A percentile compares a stretch with the other conserved stretches of the same genome.
Conservation (phyloP, 2,113 vertebrate genomes). For the Brachypteracias leptosomus region DNA sequence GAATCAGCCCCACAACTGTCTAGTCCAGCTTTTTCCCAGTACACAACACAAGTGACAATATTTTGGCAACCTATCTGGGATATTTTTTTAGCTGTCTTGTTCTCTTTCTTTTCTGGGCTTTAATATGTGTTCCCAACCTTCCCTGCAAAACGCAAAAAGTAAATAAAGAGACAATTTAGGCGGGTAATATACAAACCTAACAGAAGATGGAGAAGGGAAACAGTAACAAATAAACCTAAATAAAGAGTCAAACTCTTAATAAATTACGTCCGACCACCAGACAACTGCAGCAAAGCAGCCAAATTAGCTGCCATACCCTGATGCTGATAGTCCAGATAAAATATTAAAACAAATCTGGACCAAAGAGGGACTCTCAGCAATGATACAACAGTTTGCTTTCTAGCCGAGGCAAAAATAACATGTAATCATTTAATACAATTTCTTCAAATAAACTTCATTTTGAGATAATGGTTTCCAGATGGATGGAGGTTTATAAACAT, state of each 20-base stretch:
- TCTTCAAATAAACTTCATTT: constrained; percentile 63
- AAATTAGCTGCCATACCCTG: constrained; percentile 35
- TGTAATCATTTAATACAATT: constrained; percentile 51
- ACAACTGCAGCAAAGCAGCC: not conserved
- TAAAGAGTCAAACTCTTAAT: constrained; percentile 46
- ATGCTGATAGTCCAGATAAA: constrained; percentile 42
- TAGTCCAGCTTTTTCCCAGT: constrained; percentile 31
- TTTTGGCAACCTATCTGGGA: constrained; percentile 29
- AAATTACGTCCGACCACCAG: constrained; percentile 22
- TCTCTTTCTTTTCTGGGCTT: not conserved
- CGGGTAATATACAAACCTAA: not conserved
- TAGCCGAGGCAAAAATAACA: constrained; percentile 29
- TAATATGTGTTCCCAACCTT: not conserved
- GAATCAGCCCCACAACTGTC: not conserved
- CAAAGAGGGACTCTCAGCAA: constrained; percentile 10
- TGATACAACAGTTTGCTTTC: constrained; percentile 27
- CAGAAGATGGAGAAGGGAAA: constrained; percentile 1
- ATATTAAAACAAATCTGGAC: not conserved
- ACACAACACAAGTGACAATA: not conserved
- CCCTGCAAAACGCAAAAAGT: not conserved
- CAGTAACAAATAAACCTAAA: constrained; percentile 32
- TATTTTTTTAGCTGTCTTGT: not conserved
- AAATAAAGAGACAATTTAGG: constrained; percentile 23
- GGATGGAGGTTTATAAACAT: constrained; percentile 46
- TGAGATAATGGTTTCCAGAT: constrained; percentile 53